Base-by-base conservation (phyloP, 2,113 vertebrate genomes). In the Gallinago paraguaiae region DNA sequence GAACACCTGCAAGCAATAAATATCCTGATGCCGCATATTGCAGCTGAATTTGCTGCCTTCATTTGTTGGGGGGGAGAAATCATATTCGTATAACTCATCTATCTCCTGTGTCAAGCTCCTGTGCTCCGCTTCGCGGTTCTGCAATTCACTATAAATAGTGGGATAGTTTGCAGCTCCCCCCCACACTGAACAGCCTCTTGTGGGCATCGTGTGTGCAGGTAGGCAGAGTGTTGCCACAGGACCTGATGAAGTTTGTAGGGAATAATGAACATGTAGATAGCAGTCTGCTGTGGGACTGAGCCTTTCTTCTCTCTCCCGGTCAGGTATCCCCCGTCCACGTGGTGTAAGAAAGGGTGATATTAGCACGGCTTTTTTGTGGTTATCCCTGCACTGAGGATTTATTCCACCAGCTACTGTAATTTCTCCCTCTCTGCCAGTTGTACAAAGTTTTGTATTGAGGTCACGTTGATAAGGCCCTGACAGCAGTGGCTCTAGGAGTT, bases 1-100 rank as follows among this genome's bases (percentile, higher is more conserved):
- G 96, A 94, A 95, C 96, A 96, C 96, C 96, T 96, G 96, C 92
- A 94, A 95, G 92, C 80, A 94, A 92, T 96, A 96, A 96, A 95
- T 97, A 96, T 93, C 83, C 88, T 56, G 86, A 74, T 92, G 91
- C 91, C 0, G 13, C 74, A 57, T 91, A 94, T 91, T 87, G 93
- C 96, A 87, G 92, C 67, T 81, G 93, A 96, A 94, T 94, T 96
- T 86, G n/a, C 86, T 95, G 81, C 92, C 65, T 96, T 96, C 91
- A 76, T 86, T 93, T 88, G 91, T 41, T 43, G 54, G 69, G 65
- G 85, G 84, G 65, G 6, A 79, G 88, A 95, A 96, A 93, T 94
- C 90, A 46, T 94, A 86, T 89, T 88, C 6, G 0, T 91, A 80
- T 72, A 90, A 64, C 84, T 96, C 93, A 97, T 96, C 88, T 71